Base-by-base conservation (phyloP, 1,140 invertebrate species). In the Orchesella cincta region DNA sequence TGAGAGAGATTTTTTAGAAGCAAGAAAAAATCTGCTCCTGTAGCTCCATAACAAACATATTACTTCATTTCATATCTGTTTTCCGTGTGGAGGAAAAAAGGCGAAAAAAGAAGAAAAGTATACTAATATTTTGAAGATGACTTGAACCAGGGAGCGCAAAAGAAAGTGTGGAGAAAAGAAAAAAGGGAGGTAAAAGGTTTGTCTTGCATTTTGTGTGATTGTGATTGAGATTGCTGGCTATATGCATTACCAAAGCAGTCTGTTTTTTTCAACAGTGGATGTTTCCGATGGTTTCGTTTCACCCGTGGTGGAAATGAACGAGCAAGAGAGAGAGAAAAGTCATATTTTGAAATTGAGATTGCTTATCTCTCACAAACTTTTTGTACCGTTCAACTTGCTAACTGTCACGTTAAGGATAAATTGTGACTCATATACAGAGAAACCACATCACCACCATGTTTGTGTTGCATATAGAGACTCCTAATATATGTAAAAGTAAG, bases 261-360 rank as follows among this genome's bases (percentile, higher is more conserved):
- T n/a, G n/a, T n/a, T n/a, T n/a, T n/a, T n/a, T n/a, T n/a, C n/a
- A n/a, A n/a, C n/a, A n/a, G n/a, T n/a, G n/a, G n/a, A n/a, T n/a
- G n/a, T n/a, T n/a, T n/a, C n/a, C n/a, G n/a, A n/a, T n/a, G n/a
- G n/a, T n/a, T n/a, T n/a, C n/a, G n/a, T n/a, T n/a, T n/a, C n/a
- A n/a, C n/a, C n/a, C n/a, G n/a, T n/a, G n/a, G n/a, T n/a, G n/a
- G n/a, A n/a, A n/a, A n/a, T n/a, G n/a, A n/a, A n/a, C n/a, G n/a
- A n/a, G n/a, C n/a, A n/a, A 23, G 54, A 67, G 29, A 67, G 23
- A 18, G 20, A 46, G 36, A 77, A 79, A 75, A 79, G 31, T 82
- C 75, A 80, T 82, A 82, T 82, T 82, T 82, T 81, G 78, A 81
- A 81, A 81, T 81, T 76, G 80, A 81, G 80, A 81, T 81, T 79